Evolutionary conservation across 2,888 invertebrate species (phyloP), one percentile per base, ranked within the genome.

Genomic region (Altica lythri): DNA sequence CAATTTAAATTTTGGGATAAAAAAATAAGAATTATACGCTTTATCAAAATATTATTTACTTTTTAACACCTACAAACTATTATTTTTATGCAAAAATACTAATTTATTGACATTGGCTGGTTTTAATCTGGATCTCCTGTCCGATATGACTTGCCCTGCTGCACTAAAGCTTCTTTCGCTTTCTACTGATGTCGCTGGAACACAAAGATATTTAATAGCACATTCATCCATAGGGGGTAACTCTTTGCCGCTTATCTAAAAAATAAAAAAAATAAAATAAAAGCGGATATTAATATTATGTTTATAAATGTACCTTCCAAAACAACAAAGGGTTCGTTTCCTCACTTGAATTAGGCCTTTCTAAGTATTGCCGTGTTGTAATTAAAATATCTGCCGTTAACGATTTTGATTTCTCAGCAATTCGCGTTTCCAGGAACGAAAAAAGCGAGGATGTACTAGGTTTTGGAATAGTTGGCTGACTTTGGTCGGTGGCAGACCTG

Each of bases 161-260:
- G 37, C 8, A 53, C 56, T 56, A 16, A 56, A 53, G 12, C 22
- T 43, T 16, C 54, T 44, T 22, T 57, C 54, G 14, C 42, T 46
- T 37, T 54, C 54, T n/a, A 50, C 50, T 1, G 54, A 54, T 4
- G 57, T 46, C 2, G 50, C 57, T 17, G 57, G 54, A 27, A 54
- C 22, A 35, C 49, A 54, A 10, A 53, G 38, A 49, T 22, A 57
- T 42, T 54, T 57, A 12, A 2, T 8, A 13, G 18, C 18, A 45
- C 16, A 16, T 10, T 50, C 30, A 1, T 46, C 34, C 32, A 53
- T 10, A 6, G 53, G 53, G n/a, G 32, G 18, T 22, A 52, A 32
- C 9, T 52, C 37, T 29, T 45, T 30, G 10, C 47, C 53, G 8
- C 30, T 29, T 9, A 53, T 29, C 46, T 40, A 19, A 14, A 54